These are phyloP conservation scores for Hydrozoanthus tunicans DNA, from an alignment of 64 coral and sea anemone species.

Conservation along the genomic window DNA sequence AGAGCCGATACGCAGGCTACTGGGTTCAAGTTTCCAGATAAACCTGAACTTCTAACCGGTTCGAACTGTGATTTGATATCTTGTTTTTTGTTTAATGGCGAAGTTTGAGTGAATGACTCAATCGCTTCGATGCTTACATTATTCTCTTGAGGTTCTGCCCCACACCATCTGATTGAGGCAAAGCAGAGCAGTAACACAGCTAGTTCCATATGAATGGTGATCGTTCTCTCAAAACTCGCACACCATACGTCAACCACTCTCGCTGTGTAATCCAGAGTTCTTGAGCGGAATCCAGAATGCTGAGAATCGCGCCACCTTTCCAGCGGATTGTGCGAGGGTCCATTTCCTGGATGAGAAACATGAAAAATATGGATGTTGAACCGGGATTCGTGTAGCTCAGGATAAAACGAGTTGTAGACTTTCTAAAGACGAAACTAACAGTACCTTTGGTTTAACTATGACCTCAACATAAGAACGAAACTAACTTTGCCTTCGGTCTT, in stretches of 20 bases:
- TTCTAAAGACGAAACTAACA: neutral
- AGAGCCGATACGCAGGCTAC: too few species aligned
- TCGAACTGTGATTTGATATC: too few species aligned
- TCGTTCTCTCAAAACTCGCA: slow-evolving; percentile 88
- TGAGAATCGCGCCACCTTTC: slow-evolving; percentile 95
- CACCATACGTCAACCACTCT: slow-evolving; percentile 91
- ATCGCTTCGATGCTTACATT: neutral
- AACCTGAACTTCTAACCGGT: too few species aligned
- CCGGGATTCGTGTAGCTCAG: neutral
- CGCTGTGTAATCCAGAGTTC: slow-evolving; percentile 95
- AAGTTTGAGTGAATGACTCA: too few species aligned
- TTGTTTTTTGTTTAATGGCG: too few species aligned
- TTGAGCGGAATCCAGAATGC: slow-evolving; percentile 94
- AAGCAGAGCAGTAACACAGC: neutral
- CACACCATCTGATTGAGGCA: neutral
- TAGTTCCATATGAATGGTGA: slow-evolving; percentile 88
- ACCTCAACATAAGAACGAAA: neutral
- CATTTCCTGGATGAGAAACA: slow-evolving; percentile 73
- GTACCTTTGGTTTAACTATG: neutral
- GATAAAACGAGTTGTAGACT: neutral
- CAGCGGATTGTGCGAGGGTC: slow-evolving; percentile 92
- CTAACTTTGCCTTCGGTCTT: slow-evolving; percentile 7
- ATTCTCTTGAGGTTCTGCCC: neutral
- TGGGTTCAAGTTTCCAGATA: too few species aligned
- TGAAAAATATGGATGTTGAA: neutral